Evolutionary conservation across 2,797 vertebrate species (phyloP).

Genomic region (Crypturellus tataupa): DNA sequence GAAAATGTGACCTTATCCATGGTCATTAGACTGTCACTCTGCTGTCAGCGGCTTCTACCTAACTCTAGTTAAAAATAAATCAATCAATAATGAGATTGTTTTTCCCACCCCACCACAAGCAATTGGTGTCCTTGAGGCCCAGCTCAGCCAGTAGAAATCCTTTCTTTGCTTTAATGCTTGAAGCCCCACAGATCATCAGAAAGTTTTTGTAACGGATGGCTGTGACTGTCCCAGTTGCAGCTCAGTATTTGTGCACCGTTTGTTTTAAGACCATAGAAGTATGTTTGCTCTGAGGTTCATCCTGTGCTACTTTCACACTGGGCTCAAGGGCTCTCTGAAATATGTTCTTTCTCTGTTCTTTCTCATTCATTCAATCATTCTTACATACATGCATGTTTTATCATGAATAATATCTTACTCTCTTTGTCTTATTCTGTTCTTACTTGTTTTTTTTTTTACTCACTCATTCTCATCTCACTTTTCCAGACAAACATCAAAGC

Average conservation of each 20-base stretch:
- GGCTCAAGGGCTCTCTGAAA: neutral
- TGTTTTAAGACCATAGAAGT: neutral
- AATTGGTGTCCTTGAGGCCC: neutral
- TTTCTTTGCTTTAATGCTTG: neutral
- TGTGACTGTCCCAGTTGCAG: neutral
- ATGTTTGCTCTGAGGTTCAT: neutral
- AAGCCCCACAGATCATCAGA: neutral
- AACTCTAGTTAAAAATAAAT: neutral
- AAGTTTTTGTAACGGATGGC: neutral
- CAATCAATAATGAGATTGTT: neutral
- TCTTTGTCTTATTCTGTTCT: neutral
- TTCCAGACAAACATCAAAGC: constrained; percentile 40
- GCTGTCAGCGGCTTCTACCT: neutral
- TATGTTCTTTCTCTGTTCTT: neutral
- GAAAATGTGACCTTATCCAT: neutral
- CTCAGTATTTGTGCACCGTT: neutral
- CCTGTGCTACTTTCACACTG: neutral
- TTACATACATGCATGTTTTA: neutral
- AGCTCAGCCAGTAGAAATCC: neutral
- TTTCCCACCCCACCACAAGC: neutral
- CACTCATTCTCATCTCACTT: constrained; percentile 1
- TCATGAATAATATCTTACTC: neutral
- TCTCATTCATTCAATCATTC: neutral
- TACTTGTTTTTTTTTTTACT: neutral
- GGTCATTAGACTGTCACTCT: neutral